These are phyloP conservation scores for Caenorhabditis angaria DNA, from an alignment of 2,888 invertebrate species.

Conservation along the genomic window DNA sequence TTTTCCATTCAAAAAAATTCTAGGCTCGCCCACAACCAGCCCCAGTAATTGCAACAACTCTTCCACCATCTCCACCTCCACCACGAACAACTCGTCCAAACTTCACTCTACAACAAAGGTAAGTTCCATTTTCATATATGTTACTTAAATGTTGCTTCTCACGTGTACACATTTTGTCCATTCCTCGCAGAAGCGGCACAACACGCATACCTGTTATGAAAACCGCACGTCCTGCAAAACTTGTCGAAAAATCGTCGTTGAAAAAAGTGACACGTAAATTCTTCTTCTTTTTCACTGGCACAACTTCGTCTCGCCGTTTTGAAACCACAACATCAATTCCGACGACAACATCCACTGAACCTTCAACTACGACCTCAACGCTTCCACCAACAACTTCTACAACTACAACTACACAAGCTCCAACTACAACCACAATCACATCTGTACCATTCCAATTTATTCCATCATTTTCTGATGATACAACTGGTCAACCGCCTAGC, in stretches of 20 bases:
- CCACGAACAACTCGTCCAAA: conserved; percentile 29
- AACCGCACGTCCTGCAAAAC: conserved; percentile 28
- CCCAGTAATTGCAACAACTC: conserved; percentile 3
- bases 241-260: conserved; percentile 16
- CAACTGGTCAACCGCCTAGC: conserved; percentile 21
- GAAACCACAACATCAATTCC: conserved; percentile 16
- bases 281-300: conserved; percentile 41
- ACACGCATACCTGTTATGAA: conserved; percentile 20
- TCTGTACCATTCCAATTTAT: conserved; percentile 25
- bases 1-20: neutral
- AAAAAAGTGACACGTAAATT: conserved; percentile 40
- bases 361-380: conserved; percentile 20
- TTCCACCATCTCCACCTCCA: conserved; percentile 28
- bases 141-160: neutral
- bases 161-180: conserved; percentile 13
- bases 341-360: conserved; percentile 18
- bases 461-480: conserved; percentile 41
- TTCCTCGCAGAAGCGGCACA: conserved; percentile 31
- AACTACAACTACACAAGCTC: conserved; percentile 14
- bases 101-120: conserved; percentile 13
- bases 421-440: conserved; percentile 23
- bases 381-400: conserved; percentile 11
- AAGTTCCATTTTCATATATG: neutral
- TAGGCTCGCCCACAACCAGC: neutral
- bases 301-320: conserved; percentile 2